Evolutionary conservation across 2,888 invertebrate species (phyloP).

Genomic region (Epistrophe grossulariae): DNA sequence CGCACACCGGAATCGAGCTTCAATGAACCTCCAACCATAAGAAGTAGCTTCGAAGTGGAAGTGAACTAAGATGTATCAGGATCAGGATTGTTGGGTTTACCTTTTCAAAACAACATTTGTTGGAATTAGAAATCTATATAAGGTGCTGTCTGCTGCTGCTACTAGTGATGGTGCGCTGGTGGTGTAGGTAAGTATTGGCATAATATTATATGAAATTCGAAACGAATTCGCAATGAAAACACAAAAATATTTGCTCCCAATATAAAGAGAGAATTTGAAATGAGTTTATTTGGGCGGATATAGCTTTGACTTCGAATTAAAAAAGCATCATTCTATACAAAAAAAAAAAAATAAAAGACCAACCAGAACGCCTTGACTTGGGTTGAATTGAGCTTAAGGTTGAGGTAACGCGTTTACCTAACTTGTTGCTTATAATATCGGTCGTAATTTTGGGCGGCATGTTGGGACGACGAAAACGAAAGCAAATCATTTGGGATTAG

Average conservation of each 20-base stretch:
- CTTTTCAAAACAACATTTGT: slow-evolving; percentile 70
- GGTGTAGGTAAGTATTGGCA: slow-evolving; percentile 6
- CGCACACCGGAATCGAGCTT: slow-evolving; percentile 54
- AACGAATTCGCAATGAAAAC: slow-evolving; percentile 46
- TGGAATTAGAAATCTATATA: slow-evolving; percentile 70
- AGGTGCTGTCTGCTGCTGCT: slow-evolving; percentile 12
- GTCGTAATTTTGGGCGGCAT: slow-evolving; percentile 2
- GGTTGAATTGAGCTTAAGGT: not conserved
- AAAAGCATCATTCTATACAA: not conserved
- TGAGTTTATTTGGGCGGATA: slow-evolving; percentile 53
- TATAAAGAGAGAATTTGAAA: slow-evolving; percentile 54
- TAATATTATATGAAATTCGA: slow-evolving; percentile 3
- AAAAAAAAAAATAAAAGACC: not conserved
- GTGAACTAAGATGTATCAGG: slow-evolving; percentile 32
- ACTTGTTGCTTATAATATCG: slow-evolving; percentile 46
- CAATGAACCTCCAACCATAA: slow-evolving; percentile 37
- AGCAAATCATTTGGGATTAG: slow-evolving; percentile 35
- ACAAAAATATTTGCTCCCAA: slow-evolving; percentile 38
- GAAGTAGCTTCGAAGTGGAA: slow-evolving; percentile 25
- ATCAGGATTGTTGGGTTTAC: slow-evolving; percentile 60
- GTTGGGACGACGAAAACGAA: not conserved
- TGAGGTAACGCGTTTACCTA: not conserved
- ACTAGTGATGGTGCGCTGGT: no score
- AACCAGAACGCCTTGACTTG: not conserved
- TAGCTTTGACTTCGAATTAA: slow-evolving; percentile 26